Evolutionary conservation across 2,113 vertebrate genomes (phyloP), one percentile per base, ranked within the genome.

Genomic region (Craseonycteris thonglongyai): DNA sequence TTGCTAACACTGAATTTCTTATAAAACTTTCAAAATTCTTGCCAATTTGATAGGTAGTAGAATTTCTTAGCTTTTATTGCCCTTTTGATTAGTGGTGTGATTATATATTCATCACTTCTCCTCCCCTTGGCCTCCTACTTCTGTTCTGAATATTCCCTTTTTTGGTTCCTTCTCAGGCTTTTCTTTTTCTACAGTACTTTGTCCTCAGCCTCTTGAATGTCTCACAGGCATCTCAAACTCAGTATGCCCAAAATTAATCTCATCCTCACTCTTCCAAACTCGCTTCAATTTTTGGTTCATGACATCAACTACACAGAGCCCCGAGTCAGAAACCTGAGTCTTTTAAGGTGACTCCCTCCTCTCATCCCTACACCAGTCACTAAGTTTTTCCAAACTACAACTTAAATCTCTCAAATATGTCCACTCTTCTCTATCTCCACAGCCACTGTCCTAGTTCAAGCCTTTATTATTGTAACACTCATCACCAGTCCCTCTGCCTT

Each of bases 211-310:
- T 71, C 51, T 42, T 74, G 49, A 68, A 61, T 80, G 84, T 95
- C 33, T 24, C 61, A 35, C 33, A 71, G 69, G 47, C 72, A 88
- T 79, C n/a, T 75, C 58, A 82, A 61, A 75, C 56, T 76, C 49
- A 86, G 14, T 58, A 51, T 76, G 51, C 38, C 68, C 75, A 40
- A 51, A 95, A 61, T 72, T 93, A 90, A 93, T 94, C 58, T 90
- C 40, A 40, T 84, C 42, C 58, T 90, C 71, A 61, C 28, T 58
- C 72, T n/a, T n/a, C 42, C 90, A 90, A 51, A 7, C 47, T 80
- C 94, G 38, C 68, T 93, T 94, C 49, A 22, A 2, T 78, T 89
- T 96, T 87, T 63, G 47, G 61, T 47, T 66, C 61, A 69, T 94
- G 80, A 91, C 66, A 94, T 54, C 59, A 51, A 61, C 68, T 68